phyloP scores from a whole-genome alignment of 2,797 vertebrate species.

The Sebastiscus tertius region DNA sequence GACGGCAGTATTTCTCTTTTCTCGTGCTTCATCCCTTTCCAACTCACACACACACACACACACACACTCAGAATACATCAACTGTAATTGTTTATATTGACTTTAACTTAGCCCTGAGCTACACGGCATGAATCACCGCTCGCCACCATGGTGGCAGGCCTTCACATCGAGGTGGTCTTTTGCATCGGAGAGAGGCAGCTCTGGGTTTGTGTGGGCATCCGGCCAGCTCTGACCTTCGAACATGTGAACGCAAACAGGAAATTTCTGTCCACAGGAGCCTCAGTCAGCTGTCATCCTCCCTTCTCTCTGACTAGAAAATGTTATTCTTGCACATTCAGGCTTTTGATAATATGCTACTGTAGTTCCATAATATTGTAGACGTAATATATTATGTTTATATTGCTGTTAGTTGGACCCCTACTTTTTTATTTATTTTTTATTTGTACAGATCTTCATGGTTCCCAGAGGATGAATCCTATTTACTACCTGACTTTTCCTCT shows the following conservation, averaged over 20 bases:
- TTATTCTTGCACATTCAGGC: constrained; percentile 1
- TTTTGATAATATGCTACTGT: background rate
- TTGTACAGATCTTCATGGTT: background rate
- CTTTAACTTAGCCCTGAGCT: constrained; percentile 44
- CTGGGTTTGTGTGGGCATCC: constrained; percentile 59
- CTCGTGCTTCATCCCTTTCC: background rate
- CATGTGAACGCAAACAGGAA: constrained; percentile 55
- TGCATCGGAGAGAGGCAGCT: constrained; percentile 10
- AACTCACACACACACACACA: constrained; percentile 12
- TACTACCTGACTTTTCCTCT: too few relatives aligned
- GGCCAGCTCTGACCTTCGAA: constrained; percentile 54
- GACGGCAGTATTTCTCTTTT: constrained; percentile 36
- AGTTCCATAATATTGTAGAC: background rate
- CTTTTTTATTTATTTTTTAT: too few relatives aligned
- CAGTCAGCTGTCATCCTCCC: constrained; percentile 30
- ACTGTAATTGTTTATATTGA: constrained; percentile 62
- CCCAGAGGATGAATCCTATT: too few relatives aligned
- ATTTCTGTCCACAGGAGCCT: constrained; percentile 29
- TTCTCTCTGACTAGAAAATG: background rate
- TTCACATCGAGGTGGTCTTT: constrained; percentile 55
- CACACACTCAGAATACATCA: constrained; percentile 43
- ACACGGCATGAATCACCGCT: constrained; percentile 51
- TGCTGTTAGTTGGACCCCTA: background rate
- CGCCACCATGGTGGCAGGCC: constrained; percentile 6
- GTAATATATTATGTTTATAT: background rate